Conservation (phyloP, 2,113 vertebrate species). For the Synodontis membranacea region DNA sequence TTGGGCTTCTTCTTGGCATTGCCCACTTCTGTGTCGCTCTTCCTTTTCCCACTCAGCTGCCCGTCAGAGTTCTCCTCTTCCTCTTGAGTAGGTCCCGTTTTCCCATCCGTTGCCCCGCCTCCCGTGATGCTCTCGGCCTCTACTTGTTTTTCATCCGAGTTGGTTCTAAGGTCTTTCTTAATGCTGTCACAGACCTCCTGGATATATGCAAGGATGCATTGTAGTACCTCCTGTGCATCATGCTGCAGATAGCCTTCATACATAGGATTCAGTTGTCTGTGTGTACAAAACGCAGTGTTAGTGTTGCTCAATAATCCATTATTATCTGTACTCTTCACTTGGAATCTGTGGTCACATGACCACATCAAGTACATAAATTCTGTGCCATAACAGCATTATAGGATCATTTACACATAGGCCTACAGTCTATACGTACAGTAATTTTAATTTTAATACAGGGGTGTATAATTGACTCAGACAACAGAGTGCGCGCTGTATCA, state of each 20-base stretch:
- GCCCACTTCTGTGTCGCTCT: slow-evolving; percentile 86
- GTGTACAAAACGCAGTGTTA: background rate
- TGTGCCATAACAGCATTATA: background rate
- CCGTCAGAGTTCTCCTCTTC: slow-evolving; percentile 70
- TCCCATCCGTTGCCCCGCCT: slow-evolving; percentile 25
- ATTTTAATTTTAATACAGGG: too few species aligned
- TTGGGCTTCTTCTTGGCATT: slow-evolving; percentile 93
- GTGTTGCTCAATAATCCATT: background rate
- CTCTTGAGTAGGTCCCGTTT: background rate
- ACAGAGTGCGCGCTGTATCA: too few species aligned
- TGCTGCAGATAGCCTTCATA: slow-evolving; percentile 97
- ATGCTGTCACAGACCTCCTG: slow-evolving; percentile 91
- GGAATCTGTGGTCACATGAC: background rate
- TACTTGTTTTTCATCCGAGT: slow-evolving; percentile 50
- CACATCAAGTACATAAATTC: background rate
- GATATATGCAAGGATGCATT: slow-evolving; percentile 94
- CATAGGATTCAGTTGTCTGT: slow-evolving; percentile 96
- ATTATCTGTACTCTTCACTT: background rate
- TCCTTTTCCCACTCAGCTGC: slow-evolving; percentile 84
- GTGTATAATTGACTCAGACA: too few species aligned
- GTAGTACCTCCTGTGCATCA: slow-evolving; percentile 95
- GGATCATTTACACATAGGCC: too few species aligned
- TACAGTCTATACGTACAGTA: too few species aligned
- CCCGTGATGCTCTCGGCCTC: background rate
- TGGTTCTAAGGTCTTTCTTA: slow-evolving; percentile 79